These are phyloP conservation scores for Heliornis fulica DNA, from an alignment of 2,113 vertebrate genomes.

Conservation along the genomic window DNA sequence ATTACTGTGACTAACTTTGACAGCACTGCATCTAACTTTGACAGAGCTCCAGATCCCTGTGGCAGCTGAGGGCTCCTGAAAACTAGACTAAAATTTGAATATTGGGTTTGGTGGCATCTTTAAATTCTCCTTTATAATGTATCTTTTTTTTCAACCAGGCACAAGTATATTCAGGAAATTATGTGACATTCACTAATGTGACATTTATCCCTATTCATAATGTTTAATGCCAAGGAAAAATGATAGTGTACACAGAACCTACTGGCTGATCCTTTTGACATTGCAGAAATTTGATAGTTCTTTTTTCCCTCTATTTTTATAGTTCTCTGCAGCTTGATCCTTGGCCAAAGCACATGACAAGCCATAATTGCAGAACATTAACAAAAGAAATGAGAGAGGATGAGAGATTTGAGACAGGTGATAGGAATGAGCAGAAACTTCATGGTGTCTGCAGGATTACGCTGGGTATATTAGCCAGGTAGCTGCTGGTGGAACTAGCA, in stretches of 20 bases:
- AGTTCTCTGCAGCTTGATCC: conserved; percentile 42
- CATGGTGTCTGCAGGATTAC: background rate
- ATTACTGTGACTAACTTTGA: background rate
- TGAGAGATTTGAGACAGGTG: background rate
- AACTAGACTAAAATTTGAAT: background rate
- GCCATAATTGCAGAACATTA: conserved; percentile 3
- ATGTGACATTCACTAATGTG: background rate
- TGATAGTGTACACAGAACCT: background rate
- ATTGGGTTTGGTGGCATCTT: background rate
- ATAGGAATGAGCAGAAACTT: background rate
- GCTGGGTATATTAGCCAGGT: background rate
- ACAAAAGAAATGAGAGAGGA: conserved; percentile 13
- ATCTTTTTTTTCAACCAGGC: background rate
- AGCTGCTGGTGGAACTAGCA: background rate
- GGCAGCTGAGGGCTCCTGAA: background rate
- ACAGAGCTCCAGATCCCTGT: background rate
- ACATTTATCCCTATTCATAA: conserved; percentile 6
- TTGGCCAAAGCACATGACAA: conserved; percentile 32
- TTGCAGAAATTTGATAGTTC: conserved; percentile 61
- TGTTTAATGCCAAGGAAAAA: background rate
- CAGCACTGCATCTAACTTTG: background rate
- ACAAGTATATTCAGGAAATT: background rate
- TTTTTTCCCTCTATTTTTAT: conserved; percentile 61
- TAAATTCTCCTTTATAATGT: background rate
- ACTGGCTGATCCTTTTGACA: conserved; percentile 13